Evolutionary conservation across 2,888 invertebrate genomes (phyloP), one percentile per base, ranked within the genome.

Genomic region (Flexamia atlantica): DNA sequence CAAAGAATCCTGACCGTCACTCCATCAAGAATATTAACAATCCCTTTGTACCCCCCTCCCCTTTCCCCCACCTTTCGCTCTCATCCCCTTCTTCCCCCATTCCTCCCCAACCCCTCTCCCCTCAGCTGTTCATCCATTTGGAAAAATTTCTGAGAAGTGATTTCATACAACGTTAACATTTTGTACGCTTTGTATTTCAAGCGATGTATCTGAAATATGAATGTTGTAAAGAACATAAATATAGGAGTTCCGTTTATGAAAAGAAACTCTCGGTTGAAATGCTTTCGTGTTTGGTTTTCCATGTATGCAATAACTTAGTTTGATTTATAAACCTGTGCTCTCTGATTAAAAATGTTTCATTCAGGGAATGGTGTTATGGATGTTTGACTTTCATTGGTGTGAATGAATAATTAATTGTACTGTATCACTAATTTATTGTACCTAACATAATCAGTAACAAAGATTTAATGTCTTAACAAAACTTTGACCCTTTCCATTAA

Each of bases 11-110:
- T 79, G 79, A 79, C 57, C 57, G 20, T 28, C 74, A 7, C 25
- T 79, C 53, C 79, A 79, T 79, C 57, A 79, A 23, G 57, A 79
- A 79, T 57, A 79, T 79, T 79, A 57, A 79, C 79, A 28, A 46
- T 0, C 17, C 57, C 36, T 57, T 79, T 57, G 79, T 53, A 28
- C 7, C 17, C 40, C 23, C 42, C 23, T 23, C 12, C 5, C 32
- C 68, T 23, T 10, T 23, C 23, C 1, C 4, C 30, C 36, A 36
- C 36, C 36, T 9, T 36, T 36, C 36, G 4, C n/a, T 5, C 53
- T 17, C 17, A 3, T 60, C 23, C 20, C 14, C 20, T 4, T 23
- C 25, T 9, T 9, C 36, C 36, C 9, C 36, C 36, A 36, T 36
- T n/a, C 36, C 36, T 36, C 36, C 36, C 36, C 36, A 7, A 4